A percentile compares a stretch with the other conserved stretches of the same genome.
These are phyloP conservation scores for Drosophila setosimentum DNA, from an alignment of 2,888 invertebrate species.

Conservation along the genomic window DNA sequence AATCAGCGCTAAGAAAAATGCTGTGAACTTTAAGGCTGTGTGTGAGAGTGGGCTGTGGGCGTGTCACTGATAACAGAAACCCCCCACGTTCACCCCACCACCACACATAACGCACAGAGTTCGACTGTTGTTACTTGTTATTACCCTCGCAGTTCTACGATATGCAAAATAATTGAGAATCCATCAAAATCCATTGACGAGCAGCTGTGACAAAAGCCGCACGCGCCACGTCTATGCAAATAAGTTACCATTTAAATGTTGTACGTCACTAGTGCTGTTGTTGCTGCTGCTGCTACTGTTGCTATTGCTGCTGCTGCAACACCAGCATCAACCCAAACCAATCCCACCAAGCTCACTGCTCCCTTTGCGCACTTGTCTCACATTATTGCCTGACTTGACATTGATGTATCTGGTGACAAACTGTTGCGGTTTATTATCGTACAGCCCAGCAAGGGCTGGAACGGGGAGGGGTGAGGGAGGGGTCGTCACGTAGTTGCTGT, in stretches of 20 bases:
- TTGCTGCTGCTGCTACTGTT: background rate
- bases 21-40: background rate
- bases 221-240: constrained; percentile 57
- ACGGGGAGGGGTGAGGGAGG: background rate
- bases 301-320: constrained; percentile 10
- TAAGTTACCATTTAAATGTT: constrained; percentile 62
- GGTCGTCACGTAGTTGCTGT: constrained; percentile 61
- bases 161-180: constrained; percentile 76
- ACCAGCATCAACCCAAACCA: background rate
- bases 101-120: background rate
- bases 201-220: constrained; percentile 52
- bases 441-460: background rate
- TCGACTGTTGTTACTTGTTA: constrained; percentile 28
- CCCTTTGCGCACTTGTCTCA: constrained; percentile 36
- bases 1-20: constrained; percentile 28
- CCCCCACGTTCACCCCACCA: background rate
- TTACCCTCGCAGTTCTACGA: constrained; percentile 50
- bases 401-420: constrained; percentile 82
- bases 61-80: constrained; percentile 51
- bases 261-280: background rate
- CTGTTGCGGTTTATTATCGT: constrained; percentile 80
- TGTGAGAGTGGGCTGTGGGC: constrained; percentile 25
- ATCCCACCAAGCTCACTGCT: background rate
- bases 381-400: constrained; percentile 72
- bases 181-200: constrained; percentile 64